phyloP scores from a whole-genome alignment of 2,797 vertebrate genomes.

The Rhynchotus rufescens region DNA sequence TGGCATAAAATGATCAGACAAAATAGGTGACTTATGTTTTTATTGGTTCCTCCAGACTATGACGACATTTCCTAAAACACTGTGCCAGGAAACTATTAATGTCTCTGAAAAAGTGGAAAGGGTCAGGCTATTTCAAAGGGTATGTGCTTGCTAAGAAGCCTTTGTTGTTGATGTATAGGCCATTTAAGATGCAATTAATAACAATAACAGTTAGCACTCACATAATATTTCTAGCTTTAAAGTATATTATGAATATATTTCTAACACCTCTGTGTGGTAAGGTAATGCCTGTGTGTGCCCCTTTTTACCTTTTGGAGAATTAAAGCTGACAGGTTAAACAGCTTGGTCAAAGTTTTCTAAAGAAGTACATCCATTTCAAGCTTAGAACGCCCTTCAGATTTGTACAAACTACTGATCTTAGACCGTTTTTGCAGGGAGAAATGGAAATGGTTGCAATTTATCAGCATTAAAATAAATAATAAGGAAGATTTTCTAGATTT shows the following conservation, averaged over 20 bases:
- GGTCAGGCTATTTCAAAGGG: constrained; percentile 57
- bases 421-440: not conserved
- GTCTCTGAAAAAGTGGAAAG: constrained; percentile 73
- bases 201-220: not conserved
- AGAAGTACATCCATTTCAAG: not conserved
- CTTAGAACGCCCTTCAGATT: not conserved
- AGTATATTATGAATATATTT: not conserved
- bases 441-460: not conserved
- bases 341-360: not conserved
- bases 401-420: not conserved
- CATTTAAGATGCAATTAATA: not conserved
- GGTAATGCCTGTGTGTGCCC: not conserved
- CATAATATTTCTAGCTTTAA: not conserved
- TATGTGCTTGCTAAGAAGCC: constrained; percentile 49
- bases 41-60: constrained; percentile 82
- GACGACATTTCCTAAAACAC: constrained; percentile 80
- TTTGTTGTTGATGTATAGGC: not conserved
- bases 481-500: not conserved
- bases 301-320: not conserved
- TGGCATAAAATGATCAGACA: constrained; percentile 73
- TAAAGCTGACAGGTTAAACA: not conserved
- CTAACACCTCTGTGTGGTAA: not conserved
- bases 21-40: constrained; percentile 82
- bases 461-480: not conserved
- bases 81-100: constrained; percentile 81